Evolutionary conservation across 1,140 invertebrate genomes (phyloP), one percentile per base, ranked within the genome.

Genomic region (Thaumetopoea pityocampa): DNA sequence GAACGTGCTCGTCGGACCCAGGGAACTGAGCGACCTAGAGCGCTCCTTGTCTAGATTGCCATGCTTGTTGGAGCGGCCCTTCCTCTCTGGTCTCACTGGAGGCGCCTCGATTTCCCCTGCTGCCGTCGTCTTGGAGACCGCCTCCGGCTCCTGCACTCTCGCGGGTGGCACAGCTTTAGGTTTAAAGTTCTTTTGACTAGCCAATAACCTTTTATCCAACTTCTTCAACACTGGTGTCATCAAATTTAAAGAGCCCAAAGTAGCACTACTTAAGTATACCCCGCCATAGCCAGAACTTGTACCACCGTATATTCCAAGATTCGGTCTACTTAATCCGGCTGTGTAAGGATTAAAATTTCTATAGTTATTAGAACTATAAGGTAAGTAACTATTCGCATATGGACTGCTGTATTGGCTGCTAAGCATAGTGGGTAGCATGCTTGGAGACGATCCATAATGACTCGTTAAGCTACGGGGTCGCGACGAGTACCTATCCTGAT

Each of bases 201-300:
- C 74, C 34, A 80, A 51, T 24, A 81, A 51, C 36, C 67, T 79
- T 50, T 79, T 82, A 46, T 84, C 76, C 45, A 82, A 69, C 42
- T 88, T 88, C 68, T 86, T 88, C 28, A 85, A 78, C 34, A 85
- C 81, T 12, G 87, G 83, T 24, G 74, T 82, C 47, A 87, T 81
- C 11, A 89, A 63, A 63, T 86, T 88, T 6, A 89, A 70, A 0
- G 87, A 86, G 20, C 76, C 67, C 27, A 86, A 66, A 2, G 70
- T 65, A 8, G 77, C 65, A 45, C 87, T 73, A 19, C 88, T 87
- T 30, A 90, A 54, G 20, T 86, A 88, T 2, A 90, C 65, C 5
- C 87, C 87, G 6, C 89, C 89, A 49, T 90, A 90, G 11, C 89
- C 89, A 0, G 89, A 90, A 33, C 87, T 64, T 0, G 89, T 90